Evolutionary conservation across 1,140 invertebrate genomes (phyloP).

Genomic region (Leptoteleia sp.): DNA sequence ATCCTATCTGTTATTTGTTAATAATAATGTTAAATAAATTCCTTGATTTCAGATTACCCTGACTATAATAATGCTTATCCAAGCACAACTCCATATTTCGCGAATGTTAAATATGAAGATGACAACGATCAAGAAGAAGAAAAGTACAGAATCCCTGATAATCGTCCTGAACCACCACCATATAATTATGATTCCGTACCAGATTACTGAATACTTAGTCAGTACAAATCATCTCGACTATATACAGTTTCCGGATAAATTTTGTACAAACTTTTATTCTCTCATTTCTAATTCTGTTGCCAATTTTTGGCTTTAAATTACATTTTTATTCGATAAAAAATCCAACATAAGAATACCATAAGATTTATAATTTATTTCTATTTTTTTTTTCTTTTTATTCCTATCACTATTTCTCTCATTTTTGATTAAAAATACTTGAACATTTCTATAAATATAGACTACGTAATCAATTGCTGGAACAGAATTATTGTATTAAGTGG

Average conservation of each 20-base stretch:
- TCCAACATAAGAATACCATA: no score
- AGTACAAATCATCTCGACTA: not conserved
- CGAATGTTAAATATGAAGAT: constrained; percentile 63
- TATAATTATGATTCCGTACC: constrained; percentile 58
- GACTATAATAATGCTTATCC: constrained; percentile 61
- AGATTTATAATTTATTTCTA: no score
- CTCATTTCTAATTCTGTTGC: no score
- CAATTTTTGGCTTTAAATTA: no score
- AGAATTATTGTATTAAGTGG: not conserved
- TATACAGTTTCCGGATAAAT: constrained; percentile 20
- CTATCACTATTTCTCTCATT: no score
- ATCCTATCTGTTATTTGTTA: no score
- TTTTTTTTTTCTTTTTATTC: no score
- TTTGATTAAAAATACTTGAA: no score
- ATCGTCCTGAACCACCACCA: constrained; percentile 41
- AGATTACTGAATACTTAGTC: constrained; percentile 35
- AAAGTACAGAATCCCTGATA: constrained; percentile 64
- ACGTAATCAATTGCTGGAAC: no score
- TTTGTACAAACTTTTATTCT: constrained; percentile 44
- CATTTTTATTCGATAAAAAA: no score
- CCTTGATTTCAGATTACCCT: constrained; percentile 58
- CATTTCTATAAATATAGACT: no score
- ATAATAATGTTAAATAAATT: not conserved
- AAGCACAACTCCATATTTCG: constrained; percentile 52
- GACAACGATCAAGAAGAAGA: constrained; percentile 65